phyloP scores from a whole-genome alignment of 2,113 vertebrate genomes.

The Phalacrocorax pelagicus region DNA sequence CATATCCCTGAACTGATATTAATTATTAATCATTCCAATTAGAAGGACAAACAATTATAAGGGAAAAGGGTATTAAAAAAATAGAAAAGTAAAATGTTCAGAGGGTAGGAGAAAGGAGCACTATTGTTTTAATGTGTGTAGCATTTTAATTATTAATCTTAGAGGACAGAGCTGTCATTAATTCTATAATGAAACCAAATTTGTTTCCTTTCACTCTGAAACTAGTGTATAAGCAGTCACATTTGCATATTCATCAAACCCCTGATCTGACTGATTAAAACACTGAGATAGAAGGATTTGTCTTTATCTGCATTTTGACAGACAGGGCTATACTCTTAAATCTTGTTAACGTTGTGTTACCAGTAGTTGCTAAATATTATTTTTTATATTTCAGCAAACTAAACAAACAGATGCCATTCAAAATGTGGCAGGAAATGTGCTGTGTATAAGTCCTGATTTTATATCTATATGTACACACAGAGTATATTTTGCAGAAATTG shows the following conservation, averaged over 20 bases:
- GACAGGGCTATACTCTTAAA: slow-evolving; percentile 33
- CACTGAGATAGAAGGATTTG: slow-evolving; percentile 13
- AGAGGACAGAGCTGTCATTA: slow-evolving; percentile 45
- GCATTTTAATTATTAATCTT: slow-evolving; percentile 50
- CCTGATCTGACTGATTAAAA: slow-evolving; percentile 52
- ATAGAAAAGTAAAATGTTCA: slow-evolving; percentile 25
- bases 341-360: slow-evolving; percentile 45
- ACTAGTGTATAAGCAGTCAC: slow-evolving; percentile 37
- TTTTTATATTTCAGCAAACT: slow-evolving; percentile 41
- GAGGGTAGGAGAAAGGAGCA: background rate
- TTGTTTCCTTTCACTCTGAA: slow-evolving; percentile 50
- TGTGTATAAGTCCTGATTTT: slow-evolving; percentile 42
- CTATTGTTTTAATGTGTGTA: slow-evolving; percentile 24
- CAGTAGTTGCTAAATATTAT: slow-evolving; percentile 49
- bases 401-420: slow-evolving; percentile 60
- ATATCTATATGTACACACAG: slow-evolving; percentile 52
- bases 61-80: background rate
- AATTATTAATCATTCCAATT: slow-evolving; percentile 64
- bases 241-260: slow-evolving; percentile 55
- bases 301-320: slow-evolving; percentile 52
- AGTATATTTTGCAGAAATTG: slow-evolving; percentile 56
- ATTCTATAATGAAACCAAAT: slow-evolving; percentile 35
- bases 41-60: slow-evolving; percentile 59
- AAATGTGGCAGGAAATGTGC: slow-evolving; percentile 57
- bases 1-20: background rate